Conservation (phyloP, 1,140 invertebrate species). For the Cydia amplana region DNA sequence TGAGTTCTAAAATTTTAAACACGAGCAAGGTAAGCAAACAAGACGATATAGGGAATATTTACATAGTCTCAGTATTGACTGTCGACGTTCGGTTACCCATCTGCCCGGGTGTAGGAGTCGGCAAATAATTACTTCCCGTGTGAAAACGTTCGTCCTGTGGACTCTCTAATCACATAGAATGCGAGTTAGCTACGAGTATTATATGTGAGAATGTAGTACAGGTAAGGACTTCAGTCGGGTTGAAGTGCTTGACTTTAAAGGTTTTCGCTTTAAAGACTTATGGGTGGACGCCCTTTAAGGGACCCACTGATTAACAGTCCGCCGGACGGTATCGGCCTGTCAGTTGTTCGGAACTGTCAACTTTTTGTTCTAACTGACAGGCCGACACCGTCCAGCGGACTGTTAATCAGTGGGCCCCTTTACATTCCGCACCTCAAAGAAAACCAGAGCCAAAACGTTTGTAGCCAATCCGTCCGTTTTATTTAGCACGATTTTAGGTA, state of each 20-base stretch:
- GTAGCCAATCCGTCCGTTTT: no score
- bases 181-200: conserved; percentile 9
- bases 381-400: no score
- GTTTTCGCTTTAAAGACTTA: neutral
- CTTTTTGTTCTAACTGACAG: no score
- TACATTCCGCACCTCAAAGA: no score
- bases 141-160: conserved; percentile 38
- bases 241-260: neutral
- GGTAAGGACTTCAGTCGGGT: neutral
- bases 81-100: conserved; percentile 37
- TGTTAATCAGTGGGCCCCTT: no score
- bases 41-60: conserved; percentile 21
- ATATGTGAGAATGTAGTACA: neutral
- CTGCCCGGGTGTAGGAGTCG: conserved; percentile 36
- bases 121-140: conserved; percentile 56
- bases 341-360: no score
- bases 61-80: conserved; percentile 48
- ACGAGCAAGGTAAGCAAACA: conserved; percentile 27
- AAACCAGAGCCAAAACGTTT: no score
- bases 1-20: conserved; percentile 12
- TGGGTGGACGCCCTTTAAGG: no score
- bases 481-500: no score
- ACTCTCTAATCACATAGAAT: conserved; percentile 1
- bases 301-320: no score
- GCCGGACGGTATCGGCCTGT: no score